phyloP scores from a whole-genome alignment of 1,140 invertebrate genomes.

The Ceratina japonica region DNA sequence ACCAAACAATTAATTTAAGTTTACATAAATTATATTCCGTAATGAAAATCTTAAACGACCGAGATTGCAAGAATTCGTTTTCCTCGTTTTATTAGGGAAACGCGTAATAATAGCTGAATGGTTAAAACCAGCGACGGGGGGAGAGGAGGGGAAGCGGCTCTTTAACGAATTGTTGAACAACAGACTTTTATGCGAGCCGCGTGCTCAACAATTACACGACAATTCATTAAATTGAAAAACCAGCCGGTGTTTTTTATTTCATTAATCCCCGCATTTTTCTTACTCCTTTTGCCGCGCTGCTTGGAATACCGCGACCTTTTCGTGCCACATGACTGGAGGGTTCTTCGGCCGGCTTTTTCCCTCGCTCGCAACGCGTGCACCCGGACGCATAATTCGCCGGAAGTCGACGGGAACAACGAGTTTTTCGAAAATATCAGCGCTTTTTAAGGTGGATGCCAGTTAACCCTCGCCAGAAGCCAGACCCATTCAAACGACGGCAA shows the following conservation, averaged over 20 bases:
- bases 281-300: neutral
- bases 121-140: too few species aligned
- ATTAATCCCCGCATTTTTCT: conserved; percentile 23
- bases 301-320: conserved; percentile 19
- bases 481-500: neutral
- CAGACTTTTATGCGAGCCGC: conserved; percentile 1
- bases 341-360: conserved; percentile 4
- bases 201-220: conserved; percentile 39
- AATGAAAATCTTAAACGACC: neutral
- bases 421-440: conserved; percentile 17
- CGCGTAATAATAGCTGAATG: too few species aligned
- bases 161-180: conserved; percentile 44
- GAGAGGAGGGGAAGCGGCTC: neutral
- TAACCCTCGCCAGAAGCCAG: too few species aligned
- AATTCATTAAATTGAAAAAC: conserved; percentile 45
- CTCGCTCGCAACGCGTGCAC: neutral
- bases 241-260: conserved; percentile 35
- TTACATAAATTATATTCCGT: too few species aligned
- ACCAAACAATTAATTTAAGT: too few species aligned
- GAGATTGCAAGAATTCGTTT: conserved; percentile 21
- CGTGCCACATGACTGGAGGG: conserved; percentile 24
- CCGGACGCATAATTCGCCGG: conserved; percentile 25
- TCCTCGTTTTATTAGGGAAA: conserved; percentile 20
- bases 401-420: conserved; percentile 31
- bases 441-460: neutral